A percentile compares a stretch with the other conserved stretches of the same genome.
phyloP scores from a whole-genome alignment of 2,797 vertebrate genomes.

The Periophthalmus magnuspinnatus region DNA sequence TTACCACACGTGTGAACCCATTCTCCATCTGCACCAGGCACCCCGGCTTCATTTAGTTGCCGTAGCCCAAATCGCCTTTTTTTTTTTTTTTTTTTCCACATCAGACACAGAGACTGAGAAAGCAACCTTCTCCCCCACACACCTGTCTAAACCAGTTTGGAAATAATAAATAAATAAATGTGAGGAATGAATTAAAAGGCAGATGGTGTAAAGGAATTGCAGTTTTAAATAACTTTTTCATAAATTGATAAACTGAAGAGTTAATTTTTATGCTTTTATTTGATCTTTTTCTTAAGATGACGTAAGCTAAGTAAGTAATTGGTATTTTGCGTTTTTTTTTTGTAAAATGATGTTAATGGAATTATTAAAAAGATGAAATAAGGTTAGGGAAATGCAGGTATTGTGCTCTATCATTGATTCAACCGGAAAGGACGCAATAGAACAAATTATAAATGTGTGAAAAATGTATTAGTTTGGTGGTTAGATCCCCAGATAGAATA shows the following conservation, averaged over 20 bases:
- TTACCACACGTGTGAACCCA: slow-evolving; percentile 75
- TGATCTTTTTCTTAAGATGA: too few relatives aligned
- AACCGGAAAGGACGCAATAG: background rate
- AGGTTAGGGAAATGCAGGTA: too few relatives aligned
- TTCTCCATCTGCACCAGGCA: slow-evolving; percentile 69
- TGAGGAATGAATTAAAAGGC: slow-evolving; percentile 34
- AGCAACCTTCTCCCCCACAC: slow-evolving; percentile 24
- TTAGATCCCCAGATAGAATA: too few relatives aligned
- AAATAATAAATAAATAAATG: slow-evolving; percentile 52
- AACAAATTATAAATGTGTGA: background rate
- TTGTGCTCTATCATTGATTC: background rate
- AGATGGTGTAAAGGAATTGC: slow-evolving; percentile 43
- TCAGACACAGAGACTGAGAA: slow-evolving; percentile 30
- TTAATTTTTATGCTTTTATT: background rate
- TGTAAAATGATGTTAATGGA: too few relatives aligned
- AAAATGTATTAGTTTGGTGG: background rate
- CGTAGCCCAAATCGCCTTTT: slow-evolving; percentile 50
- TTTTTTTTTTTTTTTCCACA: slow-evolving; percentile 36
- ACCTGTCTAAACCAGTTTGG: slow-evolving; percentile 28
- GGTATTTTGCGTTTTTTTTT: too few relatives aligned
- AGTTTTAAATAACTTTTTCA: background rate
- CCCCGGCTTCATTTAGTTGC: slow-evolving; percentile 73
- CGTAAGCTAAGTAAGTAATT: too few relatives aligned
- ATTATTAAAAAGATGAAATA: too few relatives aligned
- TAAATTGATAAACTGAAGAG: background rate